Percentiles rank a stretch among this genome's conserved stretches.
Conservation (phyloP, 2,888 invertebrate genomes). For the Cyclophora albipunctata region DNA sequence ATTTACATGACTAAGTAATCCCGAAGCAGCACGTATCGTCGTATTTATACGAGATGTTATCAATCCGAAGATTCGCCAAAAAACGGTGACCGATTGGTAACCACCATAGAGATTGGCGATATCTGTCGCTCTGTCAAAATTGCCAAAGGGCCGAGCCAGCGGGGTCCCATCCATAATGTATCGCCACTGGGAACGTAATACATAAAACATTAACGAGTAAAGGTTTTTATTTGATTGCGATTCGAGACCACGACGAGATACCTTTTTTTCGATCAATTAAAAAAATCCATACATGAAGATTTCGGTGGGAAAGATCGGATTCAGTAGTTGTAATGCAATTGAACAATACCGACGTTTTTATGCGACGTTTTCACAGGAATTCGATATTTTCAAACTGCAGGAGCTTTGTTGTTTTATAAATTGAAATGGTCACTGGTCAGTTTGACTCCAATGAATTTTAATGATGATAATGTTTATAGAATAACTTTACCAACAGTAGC, state of each 20-base stretch:
- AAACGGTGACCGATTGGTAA: slow-evolving; percentile 42
- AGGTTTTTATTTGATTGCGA: slow-evolving; percentile 69
- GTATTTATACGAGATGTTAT: slow-evolving; percentile 42
- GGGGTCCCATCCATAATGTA: slow-evolving; percentile 70
- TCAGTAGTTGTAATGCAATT: slow-evolving; percentile 45
- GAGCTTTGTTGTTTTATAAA: slow-evolving; percentile 33
- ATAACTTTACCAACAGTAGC: too few species aligned
- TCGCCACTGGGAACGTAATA: slow-evolving; percentile 57
- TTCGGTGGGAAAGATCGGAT: slow-evolving; percentile 64
- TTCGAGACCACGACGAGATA: slow-evolving; percentile 44
- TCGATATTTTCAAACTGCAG: slow-evolving; percentile 37
- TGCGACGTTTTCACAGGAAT: slow-evolving; percentile 39
- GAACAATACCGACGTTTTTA: slow-evolving; percentile 48
- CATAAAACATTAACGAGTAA: slow-evolving; percentile 72
- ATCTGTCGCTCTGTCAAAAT: slow-evolving; percentile 67
- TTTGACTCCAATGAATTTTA: too few species aligned
- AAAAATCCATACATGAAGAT: slow-evolving; percentile 50
- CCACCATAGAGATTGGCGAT: slow-evolving; percentile 60
- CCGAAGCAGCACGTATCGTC: slow-evolving; percentile 13
- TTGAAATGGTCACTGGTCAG: slow-evolving; percentile 10
- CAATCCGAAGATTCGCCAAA: slow-evolving; percentile 37
- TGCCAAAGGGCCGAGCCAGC: slow-evolving; percentile 58
- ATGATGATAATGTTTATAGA: too few species aligned
- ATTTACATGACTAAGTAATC: slow-evolving; percentile 29
- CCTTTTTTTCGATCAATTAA: slow-evolving; percentile 50